Percentiles rank a stretch among this genome's conserved stretches.
These are phyloP conservation scores for Halichoeres trimaculatus DNA, from an alignment of 2,113 vertebrate genomes.

Conservation along the genomic window DNA sequence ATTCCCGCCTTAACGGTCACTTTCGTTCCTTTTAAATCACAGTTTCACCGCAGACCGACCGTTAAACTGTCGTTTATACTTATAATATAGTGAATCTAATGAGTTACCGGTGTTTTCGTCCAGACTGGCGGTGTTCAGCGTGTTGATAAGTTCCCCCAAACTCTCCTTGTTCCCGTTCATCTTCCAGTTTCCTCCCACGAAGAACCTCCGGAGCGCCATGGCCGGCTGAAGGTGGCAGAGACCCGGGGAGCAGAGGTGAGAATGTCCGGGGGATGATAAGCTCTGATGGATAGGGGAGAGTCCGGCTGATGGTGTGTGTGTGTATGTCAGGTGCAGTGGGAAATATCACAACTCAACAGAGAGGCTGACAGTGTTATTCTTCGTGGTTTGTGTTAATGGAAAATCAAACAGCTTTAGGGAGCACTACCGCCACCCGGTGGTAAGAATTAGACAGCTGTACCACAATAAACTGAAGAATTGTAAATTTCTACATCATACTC, in stretches of 20 bases:
- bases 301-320: not conserved
- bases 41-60: not conserved
- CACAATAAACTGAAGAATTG: no score
- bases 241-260: constrained; percentile 7
- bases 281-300: not conserved
- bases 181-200: constrained; percentile 95
- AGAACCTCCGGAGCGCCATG: constrained; percentile 86
- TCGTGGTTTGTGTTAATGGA: not conserved
- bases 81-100: not conserved
- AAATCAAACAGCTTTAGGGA: rapidly evolving
- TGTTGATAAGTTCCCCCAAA: constrained; percentile 85
- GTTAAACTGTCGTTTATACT: not conserved
- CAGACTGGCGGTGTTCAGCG: constrained; percentile 86
- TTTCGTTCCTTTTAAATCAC: no score
- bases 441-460: no score
- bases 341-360: not conserved
- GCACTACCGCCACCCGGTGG: constrained; percentile 45
- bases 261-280: not conserved
- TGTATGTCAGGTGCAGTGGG: constrained; percentile 22
- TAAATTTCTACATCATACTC: no score
- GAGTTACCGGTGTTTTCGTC: constrained; percentile 85
- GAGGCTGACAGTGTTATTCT: not conserved
- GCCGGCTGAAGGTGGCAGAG: not conserved
- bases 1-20: not conserved
- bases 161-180: constrained; percentile 90